Conservation (phyloP, 2,113 vertebrate genomes). For the Lepus americanus region DNA sequence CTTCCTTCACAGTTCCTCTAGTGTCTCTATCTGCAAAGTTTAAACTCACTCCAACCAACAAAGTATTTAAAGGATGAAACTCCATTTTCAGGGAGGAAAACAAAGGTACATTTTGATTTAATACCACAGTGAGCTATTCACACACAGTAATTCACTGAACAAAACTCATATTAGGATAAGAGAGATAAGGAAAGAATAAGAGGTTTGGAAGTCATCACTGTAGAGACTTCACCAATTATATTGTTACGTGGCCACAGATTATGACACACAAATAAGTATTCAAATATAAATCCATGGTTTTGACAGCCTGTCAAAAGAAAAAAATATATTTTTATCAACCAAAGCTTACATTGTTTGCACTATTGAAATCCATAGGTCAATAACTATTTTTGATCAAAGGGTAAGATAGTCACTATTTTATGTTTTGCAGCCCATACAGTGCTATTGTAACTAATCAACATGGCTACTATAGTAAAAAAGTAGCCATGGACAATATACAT, state of each 20-base stretch:
- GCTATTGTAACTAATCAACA: background rate
- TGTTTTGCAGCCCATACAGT: background rate
- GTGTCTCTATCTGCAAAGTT: background rate
- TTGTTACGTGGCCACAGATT: background rate
- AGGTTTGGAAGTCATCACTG: background rate
- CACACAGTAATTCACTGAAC: background rate
- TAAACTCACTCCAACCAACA: background rate
- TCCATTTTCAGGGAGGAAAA: background rate
- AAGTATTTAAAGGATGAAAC: background rate
- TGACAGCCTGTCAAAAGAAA: background rate
- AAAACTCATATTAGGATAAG: background rate
- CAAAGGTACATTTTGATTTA: background rate
- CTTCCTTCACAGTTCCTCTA: background rate
- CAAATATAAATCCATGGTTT: background rate
- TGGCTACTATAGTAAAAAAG: background rate
- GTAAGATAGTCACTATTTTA: background rate
- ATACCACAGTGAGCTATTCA: background rate
- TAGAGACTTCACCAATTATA: background rate
- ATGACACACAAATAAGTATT: background rate
- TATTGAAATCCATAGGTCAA: background rate
- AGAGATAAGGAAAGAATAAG: background rate
- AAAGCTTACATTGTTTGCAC: background rate
- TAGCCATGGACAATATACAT: background rate
- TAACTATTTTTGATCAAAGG: background rate
- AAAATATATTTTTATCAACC: background rate